Evolutionary conservation across 2,113 vertebrate species (phyloP).

Genomic region (Chloroceryle aenea): DNA sequence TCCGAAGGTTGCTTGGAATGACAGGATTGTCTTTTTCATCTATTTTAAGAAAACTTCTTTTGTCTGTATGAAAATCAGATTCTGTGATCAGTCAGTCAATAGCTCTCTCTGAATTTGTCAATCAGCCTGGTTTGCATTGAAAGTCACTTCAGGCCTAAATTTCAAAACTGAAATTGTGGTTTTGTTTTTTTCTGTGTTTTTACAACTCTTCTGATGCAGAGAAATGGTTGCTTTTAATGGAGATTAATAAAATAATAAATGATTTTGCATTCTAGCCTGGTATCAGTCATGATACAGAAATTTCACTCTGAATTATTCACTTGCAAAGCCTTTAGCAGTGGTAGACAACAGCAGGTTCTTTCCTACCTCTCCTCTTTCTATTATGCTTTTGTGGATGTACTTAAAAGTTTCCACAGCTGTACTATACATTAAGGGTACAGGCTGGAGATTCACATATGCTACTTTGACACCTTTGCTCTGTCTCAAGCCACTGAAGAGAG

Average conservation of each 20-base stretch:
- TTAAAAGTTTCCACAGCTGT: background rate
- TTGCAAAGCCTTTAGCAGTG: background rate
- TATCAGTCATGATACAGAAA: background rate
- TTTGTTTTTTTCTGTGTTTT: background rate
- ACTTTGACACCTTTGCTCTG: background rate
- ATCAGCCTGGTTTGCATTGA: background rate
- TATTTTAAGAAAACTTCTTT: background rate
- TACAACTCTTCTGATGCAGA: background rate
- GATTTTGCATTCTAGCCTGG: background rate
- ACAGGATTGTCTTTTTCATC: background rate
- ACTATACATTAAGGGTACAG: background rate
- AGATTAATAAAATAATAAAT: background rate
- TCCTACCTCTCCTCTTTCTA: background rate
- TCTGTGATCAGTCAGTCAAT: background rate
- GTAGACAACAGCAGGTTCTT: background rate
- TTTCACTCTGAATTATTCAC: background rate
- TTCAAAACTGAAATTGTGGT: background rate
- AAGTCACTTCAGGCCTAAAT: background rate
- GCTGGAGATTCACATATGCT: background rate
- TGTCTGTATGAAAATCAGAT: background rate
- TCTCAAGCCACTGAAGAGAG: background rate
- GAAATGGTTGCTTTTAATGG: background rate
- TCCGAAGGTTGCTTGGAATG: background rate
- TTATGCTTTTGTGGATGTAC: background rate
- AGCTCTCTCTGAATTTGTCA: background rate